phyloP scores from a whole-genome alignment of 2,888 invertebrate genomes.

The Lepas anatifera region DNA sequence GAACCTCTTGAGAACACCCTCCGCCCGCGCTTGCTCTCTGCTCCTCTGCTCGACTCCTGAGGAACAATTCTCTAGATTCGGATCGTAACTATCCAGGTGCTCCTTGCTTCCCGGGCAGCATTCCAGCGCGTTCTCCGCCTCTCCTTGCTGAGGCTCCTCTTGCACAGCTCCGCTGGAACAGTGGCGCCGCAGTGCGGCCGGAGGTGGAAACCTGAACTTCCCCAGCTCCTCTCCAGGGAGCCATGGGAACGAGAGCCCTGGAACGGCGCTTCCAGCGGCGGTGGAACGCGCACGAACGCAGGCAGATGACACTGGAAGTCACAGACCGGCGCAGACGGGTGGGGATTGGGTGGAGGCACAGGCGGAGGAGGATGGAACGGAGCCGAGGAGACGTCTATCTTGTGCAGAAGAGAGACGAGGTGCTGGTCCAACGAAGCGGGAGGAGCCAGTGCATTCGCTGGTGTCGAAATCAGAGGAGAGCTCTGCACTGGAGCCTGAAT shows the following conservation, averaged over 20 bases:
- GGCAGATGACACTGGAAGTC: too few species aligned
- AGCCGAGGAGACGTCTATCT: background rate
- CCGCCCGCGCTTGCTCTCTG: background rate
- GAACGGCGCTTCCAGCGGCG: background rate
- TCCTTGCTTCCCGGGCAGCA: background rate
- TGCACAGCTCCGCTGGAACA: background rate
- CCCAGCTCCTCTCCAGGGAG: background rate
- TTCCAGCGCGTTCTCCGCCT: too few species aligned
- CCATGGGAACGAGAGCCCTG: background rate
- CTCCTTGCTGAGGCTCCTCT: background rate
- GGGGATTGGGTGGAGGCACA: background rate
- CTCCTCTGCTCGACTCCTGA: background rate
- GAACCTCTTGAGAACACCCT: background rate
- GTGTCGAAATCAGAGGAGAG: too few species aligned
- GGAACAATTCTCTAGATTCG: background rate
- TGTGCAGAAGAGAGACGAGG: background rate
- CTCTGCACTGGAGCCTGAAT: too few species aligned
- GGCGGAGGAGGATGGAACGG: background rate
- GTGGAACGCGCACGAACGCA: background rate
- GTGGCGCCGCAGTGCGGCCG: background rate
- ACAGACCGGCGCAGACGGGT: background rate
- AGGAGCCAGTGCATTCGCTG: too few species aligned
- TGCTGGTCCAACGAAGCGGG: background rate
- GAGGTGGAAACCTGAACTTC: background rate
- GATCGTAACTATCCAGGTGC: background rate